A percentile compares a stretch with the other conserved stretches of the same genome.
These are phyloP conservation scores for Ophonus ardosiacus DNA, from an alignment of 2,888 invertebrate genomes.

Conservation along the genomic window DNA sequence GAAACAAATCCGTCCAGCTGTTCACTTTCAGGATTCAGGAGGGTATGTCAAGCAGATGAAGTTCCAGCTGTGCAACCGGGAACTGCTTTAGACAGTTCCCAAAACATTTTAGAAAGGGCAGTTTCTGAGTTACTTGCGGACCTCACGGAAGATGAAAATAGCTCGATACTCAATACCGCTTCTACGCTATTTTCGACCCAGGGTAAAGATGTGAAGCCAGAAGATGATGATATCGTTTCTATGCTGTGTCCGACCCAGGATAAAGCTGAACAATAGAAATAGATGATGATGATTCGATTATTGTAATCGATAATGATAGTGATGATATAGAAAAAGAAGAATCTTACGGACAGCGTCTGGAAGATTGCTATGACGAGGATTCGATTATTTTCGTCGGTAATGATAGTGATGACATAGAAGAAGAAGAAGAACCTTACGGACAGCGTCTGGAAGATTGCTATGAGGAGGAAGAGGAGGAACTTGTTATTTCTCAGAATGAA, in stretches of 20 bases:
- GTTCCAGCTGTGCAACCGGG: neutral
- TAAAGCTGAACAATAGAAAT: too few species aligned
- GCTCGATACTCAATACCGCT: too few species aligned
- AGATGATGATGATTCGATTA: neutral
- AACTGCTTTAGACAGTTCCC: neutral
- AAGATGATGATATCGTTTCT: neutral
- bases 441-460: too few species aligned
- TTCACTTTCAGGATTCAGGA: neutral
- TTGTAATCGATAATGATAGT: neutral
- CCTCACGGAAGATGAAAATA: neutral
- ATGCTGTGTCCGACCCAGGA: too few species aligned
- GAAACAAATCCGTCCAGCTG: too few species aligned
- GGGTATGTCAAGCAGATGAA: neutral
- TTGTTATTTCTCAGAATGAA: neutral
- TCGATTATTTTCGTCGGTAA: too few species aligned
- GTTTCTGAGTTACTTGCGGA: too few species aligned
- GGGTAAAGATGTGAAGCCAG: neutral
- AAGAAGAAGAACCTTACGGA: too few species aligned
- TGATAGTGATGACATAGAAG: too few species aligned
- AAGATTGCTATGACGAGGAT: too few species aligned
- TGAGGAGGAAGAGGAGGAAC: slow-evolving; percentile 22
- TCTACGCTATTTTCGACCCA: neutral
- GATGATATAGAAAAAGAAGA: neutral
- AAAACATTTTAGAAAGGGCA: neutral
- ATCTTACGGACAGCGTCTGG: neutral